Conservation (phyloP, 1,140 invertebrate species). For the Hycleus phaleratus region DNA sequence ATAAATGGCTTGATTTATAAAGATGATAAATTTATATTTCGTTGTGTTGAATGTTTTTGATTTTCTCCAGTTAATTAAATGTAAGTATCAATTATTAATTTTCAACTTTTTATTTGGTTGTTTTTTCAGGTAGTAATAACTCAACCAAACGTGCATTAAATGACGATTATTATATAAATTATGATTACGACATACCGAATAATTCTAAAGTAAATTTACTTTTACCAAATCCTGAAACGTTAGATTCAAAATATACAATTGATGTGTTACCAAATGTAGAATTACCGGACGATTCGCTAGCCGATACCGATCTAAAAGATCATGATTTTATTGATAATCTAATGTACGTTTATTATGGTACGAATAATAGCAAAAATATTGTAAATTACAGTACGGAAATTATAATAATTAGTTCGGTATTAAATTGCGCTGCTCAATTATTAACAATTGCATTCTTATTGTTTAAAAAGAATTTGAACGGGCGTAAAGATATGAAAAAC, state of each 20-base stretch:
- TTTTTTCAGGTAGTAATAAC: conserved; percentile 1
- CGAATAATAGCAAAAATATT: conserved; percentile 30
- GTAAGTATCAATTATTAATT: conserved; percentile 2
- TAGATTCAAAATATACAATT: conserved; percentile 31
- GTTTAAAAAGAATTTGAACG: conserved; percentile 34
- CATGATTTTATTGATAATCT: conserved; percentile 50
- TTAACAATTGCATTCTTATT: conserved; percentile 37
- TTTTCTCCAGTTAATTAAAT: conserved; percentile 4
- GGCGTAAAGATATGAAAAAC: conserved; percentile 31
- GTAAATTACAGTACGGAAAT: conserved; percentile 39
- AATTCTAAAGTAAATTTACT: conserved; percentile 28
- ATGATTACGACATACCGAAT: conserved; percentile 33
- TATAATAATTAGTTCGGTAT: conserved; percentile 36
- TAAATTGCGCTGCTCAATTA: conserved; percentile 38
- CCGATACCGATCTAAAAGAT: conserved; percentile 42
- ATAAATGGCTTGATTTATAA: neutral
- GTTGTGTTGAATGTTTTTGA: conserved; percentile 1
- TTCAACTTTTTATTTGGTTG: neutral
- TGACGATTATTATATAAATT: conserved; percentile 38
- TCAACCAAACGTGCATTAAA: conserved; percentile 27
- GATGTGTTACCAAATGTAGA: conserved; percentile 36
- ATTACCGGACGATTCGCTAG: conserved; percentile 36
- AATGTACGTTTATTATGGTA: conserved; percentile 52
- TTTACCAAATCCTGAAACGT: conserved; percentile 35
- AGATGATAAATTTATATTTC: neutral